A percentile compares a stretch with the other conserved stretches of the same genome.
These are phyloP conservation scores for Ochropleura plecta DNA, from an alignment of 2,888 invertebrate species.

Conservation along the genomic window DNA sequence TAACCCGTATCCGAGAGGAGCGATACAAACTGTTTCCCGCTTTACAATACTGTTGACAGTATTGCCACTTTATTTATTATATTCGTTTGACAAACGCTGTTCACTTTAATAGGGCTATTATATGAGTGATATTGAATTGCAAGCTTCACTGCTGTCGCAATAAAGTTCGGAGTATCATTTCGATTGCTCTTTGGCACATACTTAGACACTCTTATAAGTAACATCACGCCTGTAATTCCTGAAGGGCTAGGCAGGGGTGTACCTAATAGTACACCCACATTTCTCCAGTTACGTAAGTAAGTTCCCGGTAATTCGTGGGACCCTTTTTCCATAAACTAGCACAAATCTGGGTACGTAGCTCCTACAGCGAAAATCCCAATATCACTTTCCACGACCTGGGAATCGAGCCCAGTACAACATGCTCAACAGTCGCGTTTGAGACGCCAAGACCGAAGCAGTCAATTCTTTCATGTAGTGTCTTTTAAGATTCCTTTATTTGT, in stretches of 20 bases:
- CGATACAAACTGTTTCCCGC: slow-evolving; percentile 39
- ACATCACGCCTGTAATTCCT: no score
- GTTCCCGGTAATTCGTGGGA: no score
- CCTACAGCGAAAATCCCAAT: no score
- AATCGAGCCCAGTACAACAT: no score
- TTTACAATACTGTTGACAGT: slow-evolving; percentile 34
- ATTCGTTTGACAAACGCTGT: slow-evolving; percentile 38
- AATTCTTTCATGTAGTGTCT: background rate
- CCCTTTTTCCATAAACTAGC: no score
- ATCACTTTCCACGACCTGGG: no score
- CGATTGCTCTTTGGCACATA: background rate
- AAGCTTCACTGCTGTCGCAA: slow-evolving; percentile 12
- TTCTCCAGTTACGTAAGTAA: no score
- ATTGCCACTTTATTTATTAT: slow-evolving; percentile 49
- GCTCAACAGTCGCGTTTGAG: no score
- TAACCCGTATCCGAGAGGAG: slow-evolving; percentile 35
- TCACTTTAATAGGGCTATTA: slow-evolving; percentile 18
- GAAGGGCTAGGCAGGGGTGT: no score
- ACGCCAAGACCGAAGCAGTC: no score
- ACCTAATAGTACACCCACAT: no score
- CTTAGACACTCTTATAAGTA: background rate
- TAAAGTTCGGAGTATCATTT: slow-evolving; percentile 4
- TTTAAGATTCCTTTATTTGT: background rate
- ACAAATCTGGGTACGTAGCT: no score
- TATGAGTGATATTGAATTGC: slow-evolving; percentile 20